These are phyloP conservation scores for Cristatella mucedo DNA, from an alignment of 2,888 invertebrate genomes.

Conservation along the genomic window DNA sequence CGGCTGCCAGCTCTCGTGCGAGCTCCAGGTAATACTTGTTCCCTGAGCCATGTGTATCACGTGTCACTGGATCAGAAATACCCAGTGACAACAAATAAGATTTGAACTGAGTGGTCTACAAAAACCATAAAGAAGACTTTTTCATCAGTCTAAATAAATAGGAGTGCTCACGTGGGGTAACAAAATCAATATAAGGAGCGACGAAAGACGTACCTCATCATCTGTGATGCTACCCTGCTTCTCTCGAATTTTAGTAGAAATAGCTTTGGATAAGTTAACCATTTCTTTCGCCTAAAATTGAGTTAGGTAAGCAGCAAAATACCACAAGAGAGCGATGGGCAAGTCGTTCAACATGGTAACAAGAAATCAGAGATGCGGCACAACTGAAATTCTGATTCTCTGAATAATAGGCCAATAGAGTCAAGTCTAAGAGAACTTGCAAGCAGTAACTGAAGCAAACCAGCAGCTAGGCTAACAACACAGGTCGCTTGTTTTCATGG, in stretches of 20 bases:
- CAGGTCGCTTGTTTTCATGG: too few species aligned
- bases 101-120: conserved; percentile 76
- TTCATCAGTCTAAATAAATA: background rate
- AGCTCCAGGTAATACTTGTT: conserved; percentile 62
- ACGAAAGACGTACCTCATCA: conserved; percentile 49
- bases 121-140: conserved; percentile 10
- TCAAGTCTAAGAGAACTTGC: too few species aligned
- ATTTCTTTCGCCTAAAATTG: conserved; percentile 68
- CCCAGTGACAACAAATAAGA: conserved; percentile 88
- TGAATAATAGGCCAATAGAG: too few species aligned
- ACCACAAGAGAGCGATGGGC: background rate
- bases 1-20: conserved; percentile 66
- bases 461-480: too few species aligned
- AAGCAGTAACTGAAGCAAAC: too few species aligned
- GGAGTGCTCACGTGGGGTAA: background rate
- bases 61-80: conserved; percentile 91
- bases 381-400: too few species aligned
- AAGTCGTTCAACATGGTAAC: too few species aligned
- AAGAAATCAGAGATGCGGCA: too few species aligned
- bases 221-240: conserved; percentile 87
- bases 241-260: conserved; percentile 79
- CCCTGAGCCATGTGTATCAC: conserved; percentile 70
- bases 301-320: background rate
- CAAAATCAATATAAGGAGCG: background rate
- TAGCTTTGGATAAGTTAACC: conserved; percentile 77